phyloP scores from a whole-genome alignment of 2,113 vertebrate species.

The Anthoscopus minutus region DNA sequence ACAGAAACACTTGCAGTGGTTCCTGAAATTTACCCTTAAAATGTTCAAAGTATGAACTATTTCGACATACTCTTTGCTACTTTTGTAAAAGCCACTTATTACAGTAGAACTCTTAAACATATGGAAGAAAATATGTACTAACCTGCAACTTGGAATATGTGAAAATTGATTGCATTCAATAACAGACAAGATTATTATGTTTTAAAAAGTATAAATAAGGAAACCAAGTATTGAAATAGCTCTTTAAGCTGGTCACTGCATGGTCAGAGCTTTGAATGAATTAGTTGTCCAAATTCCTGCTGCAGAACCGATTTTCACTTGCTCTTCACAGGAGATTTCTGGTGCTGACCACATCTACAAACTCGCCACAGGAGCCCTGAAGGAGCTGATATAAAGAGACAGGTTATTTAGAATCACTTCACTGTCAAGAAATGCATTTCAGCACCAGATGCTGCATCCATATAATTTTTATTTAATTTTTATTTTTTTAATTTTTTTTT shows the following conservation, averaged over 20 bases:
- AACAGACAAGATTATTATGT: background rate
- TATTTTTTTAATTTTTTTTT: background rate
- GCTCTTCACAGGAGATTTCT: background rate
- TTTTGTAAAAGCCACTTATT: background rate
- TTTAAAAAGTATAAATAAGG: background rate
- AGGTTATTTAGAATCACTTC: background rate
- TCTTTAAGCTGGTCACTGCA: background rate
- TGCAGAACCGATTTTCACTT: background rate
- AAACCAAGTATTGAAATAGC: background rate
- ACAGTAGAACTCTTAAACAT: background rate
- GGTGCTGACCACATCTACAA: background rate
- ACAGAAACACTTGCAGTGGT: background rate
- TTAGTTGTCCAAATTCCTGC: background rate
- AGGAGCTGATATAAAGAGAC: background rate
- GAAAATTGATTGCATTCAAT: background rate
- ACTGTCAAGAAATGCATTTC: background rate
- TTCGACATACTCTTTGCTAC: background rate
- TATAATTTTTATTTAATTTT: too few species aligned
- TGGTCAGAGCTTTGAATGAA: background rate
- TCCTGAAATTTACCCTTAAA: background rate
- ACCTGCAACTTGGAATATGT: background rate
- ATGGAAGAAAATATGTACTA: background rate
- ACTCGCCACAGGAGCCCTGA: background rate
- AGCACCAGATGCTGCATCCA: background rate
- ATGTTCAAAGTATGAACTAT: background rate